These are phyloP conservation scores for Petrophora chlorosata DNA, from an alignment of 2,888 invertebrate genomes.

Conservation along the genomic window DNA sequence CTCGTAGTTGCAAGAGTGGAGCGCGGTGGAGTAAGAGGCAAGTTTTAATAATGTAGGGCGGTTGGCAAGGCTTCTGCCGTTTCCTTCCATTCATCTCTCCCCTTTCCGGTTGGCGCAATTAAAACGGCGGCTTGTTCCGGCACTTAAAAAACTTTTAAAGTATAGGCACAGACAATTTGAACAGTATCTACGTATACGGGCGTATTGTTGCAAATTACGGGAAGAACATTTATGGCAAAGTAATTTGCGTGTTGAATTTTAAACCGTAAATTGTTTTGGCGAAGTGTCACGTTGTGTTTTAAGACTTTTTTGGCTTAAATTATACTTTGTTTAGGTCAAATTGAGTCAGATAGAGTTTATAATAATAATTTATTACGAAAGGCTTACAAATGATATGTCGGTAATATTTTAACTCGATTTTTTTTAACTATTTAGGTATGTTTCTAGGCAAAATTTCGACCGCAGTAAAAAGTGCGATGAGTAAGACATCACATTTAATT, in stretches of 20 bases:
- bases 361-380: too few species aligned
- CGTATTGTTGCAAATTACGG: slow-evolving; percentile 61
- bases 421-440: too few species aligned
- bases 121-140: slow-evolving; percentile 80
- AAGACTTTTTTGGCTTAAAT: slow-evolving; percentile 23
- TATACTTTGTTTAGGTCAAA: slow-evolving; percentile 14
- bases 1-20: slow-evolving; percentile 64
- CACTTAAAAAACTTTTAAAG: slow-evolving; percentile 81
- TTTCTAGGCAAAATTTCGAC: too few species aligned
- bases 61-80: slow-evolving; percentile 76
- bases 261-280: slow-evolving; percentile 30
- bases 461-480: too few species aligned
- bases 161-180: slow-evolving; percentile 74
- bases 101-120: slow-evolving; percentile 81
- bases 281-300: slow-evolving; percentile 27
- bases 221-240: slow-evolving; percentile 48
- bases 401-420: too few species aligned
- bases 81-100: slow-evolving; percentile 82
- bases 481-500: too few species aligned
- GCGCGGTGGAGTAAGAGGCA: slow-evolving; percentile 71
- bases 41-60: slow-evolving; percentile 82
- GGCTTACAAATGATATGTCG: too few species aligned
- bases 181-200: slow-evolving; percentile 56
- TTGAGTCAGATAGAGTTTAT: background rate
- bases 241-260: slow-evolving; percentile 44